Evolutionary conservation across 1,140 invertebrate genomes (phyloP).

Genomic region (Ooceraea biroi): DNA sequence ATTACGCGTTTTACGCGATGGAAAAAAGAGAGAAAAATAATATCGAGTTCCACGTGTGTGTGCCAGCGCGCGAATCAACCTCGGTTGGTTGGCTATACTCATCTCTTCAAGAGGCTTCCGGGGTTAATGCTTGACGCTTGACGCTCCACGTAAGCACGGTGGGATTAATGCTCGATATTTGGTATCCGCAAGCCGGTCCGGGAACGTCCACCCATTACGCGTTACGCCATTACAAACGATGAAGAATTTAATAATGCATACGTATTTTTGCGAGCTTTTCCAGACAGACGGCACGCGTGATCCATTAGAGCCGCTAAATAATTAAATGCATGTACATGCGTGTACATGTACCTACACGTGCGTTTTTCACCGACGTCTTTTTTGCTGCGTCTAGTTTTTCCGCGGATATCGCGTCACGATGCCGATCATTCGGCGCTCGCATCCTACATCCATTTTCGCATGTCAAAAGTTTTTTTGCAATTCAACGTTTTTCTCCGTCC

Average conservation of each 20-base stretch:
- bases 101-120: neutral
- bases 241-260: constrained; percentile 19
- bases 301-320: constrained; percentile 38
- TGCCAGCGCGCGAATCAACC: neutral
- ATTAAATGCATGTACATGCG: neutral
- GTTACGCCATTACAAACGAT: neutral
- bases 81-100: neutral
- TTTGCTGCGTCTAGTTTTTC: neutral
- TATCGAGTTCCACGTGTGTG: constrained; percentile 29
- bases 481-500: constrained; percentile 7
- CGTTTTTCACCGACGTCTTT: neutral
- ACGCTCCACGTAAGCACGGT: neutral
- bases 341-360: too few relatives aligned
- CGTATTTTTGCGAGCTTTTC: constrained; percentile 23
- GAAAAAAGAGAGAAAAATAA: constrained; percentile 38
- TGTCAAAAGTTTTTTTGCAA: constrained; percentile 50
- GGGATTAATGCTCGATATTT: neutral
- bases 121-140: constrained; percentile 6
- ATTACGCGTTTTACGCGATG: constrained; percentile 52
- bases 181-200: neutral
- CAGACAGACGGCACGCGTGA: neutral
- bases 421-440: constrained; percentile 16
- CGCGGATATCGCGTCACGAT: neutral
- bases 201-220: neutral
- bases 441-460: constrained; percentile 10